phyloP scores from a whole-genome alignment of 2,113 vertebrate species.

The Burhinus oedicnemus region DNA sequence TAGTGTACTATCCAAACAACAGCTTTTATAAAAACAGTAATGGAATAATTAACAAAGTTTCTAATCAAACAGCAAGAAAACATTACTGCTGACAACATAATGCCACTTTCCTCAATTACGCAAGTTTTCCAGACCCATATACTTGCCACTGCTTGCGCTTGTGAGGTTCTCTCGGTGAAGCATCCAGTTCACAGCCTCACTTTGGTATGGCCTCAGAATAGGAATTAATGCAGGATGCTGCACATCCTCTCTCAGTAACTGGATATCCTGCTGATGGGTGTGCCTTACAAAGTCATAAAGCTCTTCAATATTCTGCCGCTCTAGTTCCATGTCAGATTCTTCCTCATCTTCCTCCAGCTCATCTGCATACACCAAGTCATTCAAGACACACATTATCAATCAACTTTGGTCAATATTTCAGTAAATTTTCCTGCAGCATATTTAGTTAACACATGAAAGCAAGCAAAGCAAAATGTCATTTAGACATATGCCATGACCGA shows the following conservation, averaged over 20 bases:
- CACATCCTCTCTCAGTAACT: conserved; percentile 77
- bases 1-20: neutral
- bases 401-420: neutral
- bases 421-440: neutral
- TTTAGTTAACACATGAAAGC: neutral
- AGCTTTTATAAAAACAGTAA: neutral
- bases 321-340: conserved; percentile 88
- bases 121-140: neutral
- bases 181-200: conserved; percentile 85
- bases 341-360: conserved; percentile 85
- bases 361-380: conserved; percentile 64
- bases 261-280: conserved; percentile 81
- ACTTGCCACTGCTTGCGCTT: conserved; percentile 67
- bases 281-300: conserved; percentile 92
- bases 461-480: neutral
- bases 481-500: neutral
- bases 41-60: neutral
- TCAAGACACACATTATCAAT: neutral
- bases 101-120: neutral
- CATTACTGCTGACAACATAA: neutral
- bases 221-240: conserved; percentile 91
- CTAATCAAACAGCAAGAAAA: neutral
- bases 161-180: conserved; percentile 73
- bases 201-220: conserved; percentile 77
- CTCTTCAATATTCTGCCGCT: conserved; percentile 95